Evolutionary conservation across 2,888 invertebrate species (phyloP).

Genomic region (Apodemia zela): DNA sequence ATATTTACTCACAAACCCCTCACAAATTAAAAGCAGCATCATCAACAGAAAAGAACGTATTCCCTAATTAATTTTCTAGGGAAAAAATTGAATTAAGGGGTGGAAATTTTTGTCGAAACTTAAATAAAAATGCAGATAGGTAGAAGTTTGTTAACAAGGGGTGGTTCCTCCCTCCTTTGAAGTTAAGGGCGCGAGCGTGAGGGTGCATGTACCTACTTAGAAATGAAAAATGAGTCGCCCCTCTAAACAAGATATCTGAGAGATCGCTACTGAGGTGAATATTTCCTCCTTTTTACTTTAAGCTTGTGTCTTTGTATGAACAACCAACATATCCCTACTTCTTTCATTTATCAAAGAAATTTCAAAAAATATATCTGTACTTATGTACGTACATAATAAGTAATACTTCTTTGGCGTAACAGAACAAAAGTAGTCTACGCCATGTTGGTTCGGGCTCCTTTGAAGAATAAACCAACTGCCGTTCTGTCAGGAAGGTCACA

Average conservation of each 20-base stretch:
- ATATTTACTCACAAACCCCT: constrained; percentile 32
- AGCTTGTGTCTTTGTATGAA: not conserved
- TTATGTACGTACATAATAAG: too few relatives aligned
- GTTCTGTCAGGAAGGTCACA: too few relatives aligned
- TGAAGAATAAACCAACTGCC: too few relatives aligned
- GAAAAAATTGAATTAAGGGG: constrained; percentile 61
- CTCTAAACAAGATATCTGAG: constrained; percentile 40
- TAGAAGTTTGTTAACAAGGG: constrained; percentile 58
- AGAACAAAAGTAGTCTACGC: too few relatives aligned
- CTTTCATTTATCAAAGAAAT: too few relatives aligned
- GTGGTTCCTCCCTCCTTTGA: constrained; percentile 58
- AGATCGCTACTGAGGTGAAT: constrained; percentile 15
- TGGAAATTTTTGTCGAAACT: constrained; percentile 69
- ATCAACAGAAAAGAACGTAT: constrained; percentile 43
- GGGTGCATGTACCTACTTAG: constrained; percentile 45
- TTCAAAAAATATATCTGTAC: too few relatives aligned
- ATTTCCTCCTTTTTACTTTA: constrained; percentile 6
- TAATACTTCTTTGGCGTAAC: too few relatives aligned
- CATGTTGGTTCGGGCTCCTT: too few relatives aligned
- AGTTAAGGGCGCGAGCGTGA: constrained; percentile 43
- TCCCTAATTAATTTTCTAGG: constrained; percentile 54
- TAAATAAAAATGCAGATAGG: constrained; percentile 72
- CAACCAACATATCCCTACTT: too few relatives aligned
- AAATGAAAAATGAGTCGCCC: constrained; percentile 54
- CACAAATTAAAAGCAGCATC: constrained; percentile 48